Evolutionary conservation across 2,113 vertebrate species (phyloP), one percentile per base, ranked within the genome.

Genomic region (Hiodon tergisus): DNA sequence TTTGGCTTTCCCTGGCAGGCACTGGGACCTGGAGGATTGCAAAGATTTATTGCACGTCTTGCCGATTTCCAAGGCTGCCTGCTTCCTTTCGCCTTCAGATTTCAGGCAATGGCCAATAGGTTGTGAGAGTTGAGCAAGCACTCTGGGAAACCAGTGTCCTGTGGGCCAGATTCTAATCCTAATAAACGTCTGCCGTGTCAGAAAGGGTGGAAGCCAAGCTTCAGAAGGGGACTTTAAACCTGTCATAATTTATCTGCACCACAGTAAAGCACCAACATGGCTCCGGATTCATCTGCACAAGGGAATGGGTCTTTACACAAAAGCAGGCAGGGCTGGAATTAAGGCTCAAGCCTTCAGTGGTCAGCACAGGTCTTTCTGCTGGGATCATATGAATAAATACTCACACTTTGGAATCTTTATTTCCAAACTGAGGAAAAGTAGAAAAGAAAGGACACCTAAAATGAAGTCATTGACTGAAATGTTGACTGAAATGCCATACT

Each of bases 181-280:
- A 31, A 31, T 76, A 71, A 76, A 76, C 46, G 57, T 72, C n/a
- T 51, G 47, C 57, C 55, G 47, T 60, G 14, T 61, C 47, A 3
- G 58, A 60, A 67, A 60, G 57, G 48, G 5, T 47, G 54, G 55
- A 55, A 48, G 13, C n/a, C 67, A 76, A 31, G 57, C 11, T 59
- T 4, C 74, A 61, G 70, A 16, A 51, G 13, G 57, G 51, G 6
- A 50, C n/a, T 69, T 54, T 10, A 70, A 76, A 60, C 53, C n/a
- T 62, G 67, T 46, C 50, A 63, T 13, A 16, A 53, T 13, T 55
- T 63, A 76, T 57, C 68, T 55, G 59, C 46, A 46, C 57, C 57
- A 16, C 67, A 50, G 46, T 67, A 76, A 69, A 76, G 59, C 57
- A 7, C 5, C 8, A 55, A 9, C 10, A 11, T 4, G 55, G 74